Evolutionary conservation across 2,113 vertebrate genomes (phyloP), one percentile per base, ranked within the genome.

Genomic region (Anolis carolinensis): DNA sequence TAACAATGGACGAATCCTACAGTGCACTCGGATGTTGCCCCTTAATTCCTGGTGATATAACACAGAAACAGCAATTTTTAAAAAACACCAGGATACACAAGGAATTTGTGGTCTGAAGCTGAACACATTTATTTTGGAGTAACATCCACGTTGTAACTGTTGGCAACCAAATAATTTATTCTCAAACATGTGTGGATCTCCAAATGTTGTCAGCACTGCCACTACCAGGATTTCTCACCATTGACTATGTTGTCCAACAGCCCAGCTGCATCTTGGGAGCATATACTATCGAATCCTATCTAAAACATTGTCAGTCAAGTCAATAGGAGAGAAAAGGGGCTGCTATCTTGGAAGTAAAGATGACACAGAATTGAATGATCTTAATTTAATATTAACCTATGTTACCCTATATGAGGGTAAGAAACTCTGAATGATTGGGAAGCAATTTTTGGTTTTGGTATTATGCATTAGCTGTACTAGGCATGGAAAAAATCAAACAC

Each of bases 11-110:
- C 92, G 91, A 55, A 96, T 92, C 20, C 91, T 92, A 62, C 95
- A 95, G 90, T 95, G 94, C 1, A 95, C 94, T 79, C 94, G 73
- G 86, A 95, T 93, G 72, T 90, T 95, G 74, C 95, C 94, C 78
- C 83, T 94, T 86, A 95, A 84, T 70, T 95, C 96, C 96, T 96
- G 82, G 1, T 25, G 23, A 86, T 76, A 90, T 27, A 92, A 90
- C 76, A 86, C 68, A 79, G 81, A 88, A 5, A 52, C 3, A 32
- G 14, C 27, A 39, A 7, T 71, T 79, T n/a, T 90, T 87, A 88
- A 27, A 36, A 39, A 77, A 65, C 78, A 11, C 21, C 36, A 32
- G 55, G 59, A 90, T 83, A 78, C 30, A 55, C 55, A 81, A 1
- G 18, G 25, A 13, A 52, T 59, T 65, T 74, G 48, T n/a, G n/a